Conservation (phyloP, 2,888 invertebrate genomes). For the Scrobipalpa atriplicella region DNA sequence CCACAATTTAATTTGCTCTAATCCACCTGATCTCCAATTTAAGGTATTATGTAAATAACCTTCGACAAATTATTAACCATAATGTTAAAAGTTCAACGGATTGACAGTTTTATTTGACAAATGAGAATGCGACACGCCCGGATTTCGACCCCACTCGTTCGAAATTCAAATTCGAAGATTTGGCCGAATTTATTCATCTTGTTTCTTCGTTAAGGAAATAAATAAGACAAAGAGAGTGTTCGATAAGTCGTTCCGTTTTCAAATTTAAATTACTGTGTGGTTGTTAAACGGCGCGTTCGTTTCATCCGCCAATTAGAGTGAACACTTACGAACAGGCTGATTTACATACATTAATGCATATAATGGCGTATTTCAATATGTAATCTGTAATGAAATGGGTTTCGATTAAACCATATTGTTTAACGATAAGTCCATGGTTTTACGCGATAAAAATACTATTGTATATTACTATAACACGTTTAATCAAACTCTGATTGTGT, state of each 20-base stretch:
- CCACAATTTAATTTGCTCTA: conserved; percentile 4
- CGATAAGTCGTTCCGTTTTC: conserved; percentile 16
- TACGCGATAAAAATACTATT: background rate
- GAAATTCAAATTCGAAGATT: conserved; percentile 16
- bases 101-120: conserved; percentile 28
- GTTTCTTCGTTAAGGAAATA: conserved; percentile 20
- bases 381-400: background rate
- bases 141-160: conserved; percentile 15
- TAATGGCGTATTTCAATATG: background rate
- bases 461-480: background rate
- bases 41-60: conserved; percentile 5
- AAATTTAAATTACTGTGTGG: conserved; percentile 11
- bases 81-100: conserved; percentile 19
- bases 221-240: conserved; percentile 19
- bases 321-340: conserved; percentile 55
- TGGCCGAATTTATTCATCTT: conserved; percentile 19
- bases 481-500: too few relatives aligned
- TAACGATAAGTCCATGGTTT: background rate
- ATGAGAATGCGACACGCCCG: conserved; percentile 25
- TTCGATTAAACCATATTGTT: background rate
- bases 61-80: conserved; percentile 10
- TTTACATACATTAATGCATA: conserved; percentile 49
- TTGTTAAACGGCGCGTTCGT: conserved; percentile 40
- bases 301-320: conserved; percentile 61
- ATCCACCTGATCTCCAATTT: background rate